Base-by-base conservation (phyloP, 2,113 vertebrate genomes). In the Dasypus novemcinctus region DNA sequence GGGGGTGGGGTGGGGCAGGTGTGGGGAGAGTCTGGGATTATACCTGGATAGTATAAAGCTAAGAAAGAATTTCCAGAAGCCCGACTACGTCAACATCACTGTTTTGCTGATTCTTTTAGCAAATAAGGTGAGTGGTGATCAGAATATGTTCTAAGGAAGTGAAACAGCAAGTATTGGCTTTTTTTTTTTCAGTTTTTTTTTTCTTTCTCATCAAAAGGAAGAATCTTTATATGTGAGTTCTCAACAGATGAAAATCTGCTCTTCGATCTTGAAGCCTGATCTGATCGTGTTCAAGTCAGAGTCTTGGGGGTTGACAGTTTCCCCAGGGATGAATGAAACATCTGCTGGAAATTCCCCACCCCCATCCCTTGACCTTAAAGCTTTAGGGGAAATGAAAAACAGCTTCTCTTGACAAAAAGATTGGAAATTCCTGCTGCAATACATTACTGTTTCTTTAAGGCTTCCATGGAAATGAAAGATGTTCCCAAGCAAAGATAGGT, bases 371-470 rank as follows among this genome's bases (percentile, higher is more conserved):
- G 91, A 96, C 80, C 74, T 96, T 87, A 90, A 85, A 93, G 20
- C 61, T 84, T 96, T 61, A 36, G 18, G 80, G 95, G 76, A 97
- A 97, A 96, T 86, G 49, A 75, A 92, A 93, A 91, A 36, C 71
- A 31, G 29, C 20, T 61, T 86, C 31, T 79, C 57, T 61, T 80
- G 27, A 92, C 49, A 81, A 66, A 94, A 93, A 75, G 68, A 29
- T 36, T 54, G 52, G 80, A 43, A 71, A 89, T 84, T 12, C 33
- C 76, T 92, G 71, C 46, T 75, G 66, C 20, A 33, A 0, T 3
- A 27, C 20, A 61, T 79, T 66, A 36, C 61, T 91, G 41, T 90
- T 87, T 78, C 81, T 87, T 96, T 87, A 96, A 95, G 71, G 38
- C 54, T 87, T 80, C 84, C 78, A 46, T 63, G 74, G 69, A 92